These are phyloP conservation scores for Choristoneura fumiferana DNA, from an alignment of 1,140 invertebrate genomes.

Conservation along the genomic window DNA sequence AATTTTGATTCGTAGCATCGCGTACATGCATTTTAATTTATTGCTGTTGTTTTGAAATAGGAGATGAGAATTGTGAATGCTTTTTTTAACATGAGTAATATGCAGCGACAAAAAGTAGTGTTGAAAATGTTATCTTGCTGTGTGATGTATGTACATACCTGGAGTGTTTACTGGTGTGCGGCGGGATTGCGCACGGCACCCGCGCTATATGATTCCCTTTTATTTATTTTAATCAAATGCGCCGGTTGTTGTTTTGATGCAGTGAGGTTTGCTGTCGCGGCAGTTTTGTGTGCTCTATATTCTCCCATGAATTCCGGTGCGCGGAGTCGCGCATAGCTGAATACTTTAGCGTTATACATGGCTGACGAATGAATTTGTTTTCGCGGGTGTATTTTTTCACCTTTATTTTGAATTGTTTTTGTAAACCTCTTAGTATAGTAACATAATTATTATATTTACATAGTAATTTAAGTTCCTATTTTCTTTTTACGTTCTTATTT, in stretches of 20 bases:
- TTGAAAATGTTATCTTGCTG: conserved; percentile 5
- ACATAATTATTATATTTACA: no score
- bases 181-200: conserved; percentile 26
- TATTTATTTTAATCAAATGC: conserved; percentile 77
- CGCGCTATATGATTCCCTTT: conserved; percentile 60
- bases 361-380: conserved; percentile 74
- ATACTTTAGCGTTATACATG: conserved; percentile 77
- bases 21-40: conserved; percentile 17
- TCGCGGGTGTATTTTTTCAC: conserved; percentile 35
- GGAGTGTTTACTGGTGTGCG: neutral
- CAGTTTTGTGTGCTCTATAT: conserved; percentile 68
- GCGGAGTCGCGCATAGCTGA: conserved; percentile 67
- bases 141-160: conserved; percentile 10
- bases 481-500: no score
- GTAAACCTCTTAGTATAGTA: no score
- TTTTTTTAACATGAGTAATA: conserved; percentile 7
- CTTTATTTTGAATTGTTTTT: no score
- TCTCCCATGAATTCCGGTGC: conserved; percentile 72
- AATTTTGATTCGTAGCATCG: conserved; percentile 23
- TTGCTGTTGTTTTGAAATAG: conserved; percentile 12
- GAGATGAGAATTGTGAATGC: conserved; percentile 9
- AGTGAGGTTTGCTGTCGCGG: conserved; percentile 61
- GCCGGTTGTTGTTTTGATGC: conserved; percentile 68
- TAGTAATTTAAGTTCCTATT: no score
- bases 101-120: conserved; percentile 1